phyloP scores from a whole-genome alignment of 2,113 vertebrate genomes.

The Sarotherodon lohbergeri region DNA sequence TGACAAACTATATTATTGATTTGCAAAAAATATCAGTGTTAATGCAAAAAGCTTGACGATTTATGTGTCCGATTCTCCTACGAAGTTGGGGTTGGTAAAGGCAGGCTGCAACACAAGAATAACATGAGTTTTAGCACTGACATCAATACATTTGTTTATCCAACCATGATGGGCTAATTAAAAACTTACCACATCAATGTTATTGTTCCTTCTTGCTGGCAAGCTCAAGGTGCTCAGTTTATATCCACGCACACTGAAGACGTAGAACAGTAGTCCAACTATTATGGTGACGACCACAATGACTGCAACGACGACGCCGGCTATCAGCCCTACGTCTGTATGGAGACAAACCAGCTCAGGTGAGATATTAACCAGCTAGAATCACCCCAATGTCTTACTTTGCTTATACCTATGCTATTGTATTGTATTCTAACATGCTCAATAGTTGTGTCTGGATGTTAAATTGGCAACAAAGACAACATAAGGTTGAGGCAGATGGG shows the following conservation, averaged over 20 bases:
- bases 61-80: conserved; percentile 55
- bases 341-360: not conserved
- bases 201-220: not conserved
- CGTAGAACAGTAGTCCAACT: conserved; percentile 52
- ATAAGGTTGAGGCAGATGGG: not conserved
- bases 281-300: conserved; percentile 25
- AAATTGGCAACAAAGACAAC: not conserved
- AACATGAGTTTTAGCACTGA: not conserved
- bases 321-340: conserved; percentile 33
- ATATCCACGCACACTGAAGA: conserved; percentile 48
- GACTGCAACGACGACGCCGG: conserved; percentile 44
- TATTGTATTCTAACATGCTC: not conserved
- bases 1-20: not conserved
- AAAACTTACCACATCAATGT: conserved; percentile 60
- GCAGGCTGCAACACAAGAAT: conserved; percentile 59
- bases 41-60: conserved; percentile 11
- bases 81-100: conserved; percentile 73
- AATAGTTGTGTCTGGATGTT: not conserved
- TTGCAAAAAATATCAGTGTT: not conserved
- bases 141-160: accelerated
- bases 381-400: not conserved
- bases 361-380: not conserved
- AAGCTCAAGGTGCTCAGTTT: conserved; percentile 47
- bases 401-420: not conserved
- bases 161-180: not conserved